Percentiles rank a stretch among this genome's conserved stretches.
phyloP scores from a whole-genome alignment of 2,797 vertebrate genomes.

The Myotis pilosus region DNA sequence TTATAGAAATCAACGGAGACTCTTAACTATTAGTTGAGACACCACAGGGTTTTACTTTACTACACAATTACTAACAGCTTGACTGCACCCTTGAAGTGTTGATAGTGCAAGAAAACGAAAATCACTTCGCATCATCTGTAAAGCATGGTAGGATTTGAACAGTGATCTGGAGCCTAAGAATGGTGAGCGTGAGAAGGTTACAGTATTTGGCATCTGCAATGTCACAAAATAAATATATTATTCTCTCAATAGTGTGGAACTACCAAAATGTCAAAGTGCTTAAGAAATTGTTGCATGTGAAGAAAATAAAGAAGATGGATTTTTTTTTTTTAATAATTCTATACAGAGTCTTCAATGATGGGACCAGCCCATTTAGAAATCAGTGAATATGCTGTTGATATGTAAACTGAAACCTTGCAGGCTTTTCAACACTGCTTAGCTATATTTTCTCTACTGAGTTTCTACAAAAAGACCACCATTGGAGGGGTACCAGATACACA shows the following conservation, averaged over 20 bases:
- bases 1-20: constrained; percentile 61
- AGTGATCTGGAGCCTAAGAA: constrained; percentile 22
- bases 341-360: constrained; percentile 77
- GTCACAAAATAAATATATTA: constrained; percentile 83
- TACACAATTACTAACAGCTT: constrained; percentile 53
- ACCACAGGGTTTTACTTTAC: constrained; percentile 66
- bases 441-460: constrained; percentile 59
- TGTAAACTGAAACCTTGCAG: constrained; percentile 66
- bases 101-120: neutral
- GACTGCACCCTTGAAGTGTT: constrained; percentile 46
- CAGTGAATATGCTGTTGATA: constrained; percentile 37
- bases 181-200: constrained; percentile 34
- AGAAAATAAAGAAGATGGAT: constrained; percentile 77
- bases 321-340: constrained; percentile 65
- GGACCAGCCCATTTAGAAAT: constrained; percentile 83
- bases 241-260: constrained; percentile 74
- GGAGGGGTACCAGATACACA: constrained; percentile 54
- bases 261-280: constrained; percentile 79
- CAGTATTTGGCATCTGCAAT: constrained; percentile 80
- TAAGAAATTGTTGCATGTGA: constrained; percentile 79
- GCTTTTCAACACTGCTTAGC: constrained; percentile 54
- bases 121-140: neutral
- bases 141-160: constrained; percentile 20
- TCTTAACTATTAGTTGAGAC: constrained; percentile 13
- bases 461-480: constrained; percentile 64